These are phyloP conservation scores for Bedellia somnulentella DNA, from an alignment of 2,888 invertebrate genomes.

Conservation along the genomic window DNA sequence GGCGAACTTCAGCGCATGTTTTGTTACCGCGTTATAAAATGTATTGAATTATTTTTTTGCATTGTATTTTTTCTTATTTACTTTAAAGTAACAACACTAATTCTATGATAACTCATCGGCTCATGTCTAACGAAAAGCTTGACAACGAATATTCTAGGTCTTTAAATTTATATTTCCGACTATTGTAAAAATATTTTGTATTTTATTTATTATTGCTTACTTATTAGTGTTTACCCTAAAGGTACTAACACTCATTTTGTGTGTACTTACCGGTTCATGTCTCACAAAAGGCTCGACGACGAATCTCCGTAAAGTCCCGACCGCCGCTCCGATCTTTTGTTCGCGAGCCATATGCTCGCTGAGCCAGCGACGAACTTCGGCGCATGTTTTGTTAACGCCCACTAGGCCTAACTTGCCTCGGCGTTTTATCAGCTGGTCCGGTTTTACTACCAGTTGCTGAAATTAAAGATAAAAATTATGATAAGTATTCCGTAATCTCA, in stretches of 20 bases:
- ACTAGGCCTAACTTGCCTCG: slow-evolving; percentile 97
- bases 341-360: slow-evolving; percentile 80
- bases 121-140: slow-evolving; percentile 94
- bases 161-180: too few species aligned
- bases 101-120: slow-evolving; percentile 73
- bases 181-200: too few species aligned
- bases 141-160: slow-evolving; percentile 93
- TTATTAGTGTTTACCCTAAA: too few species aligned
- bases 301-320: slow-evolving; percentile 88
- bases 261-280: slow-evolving; percentile 79
- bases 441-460: slow-evolving; percentile 94
- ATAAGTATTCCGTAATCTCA: background rate
- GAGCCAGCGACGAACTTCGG: slow-evolving; percentile 85
- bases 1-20: slow-evolving; percentile 72
- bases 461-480: slow-evolving; percentile 11
- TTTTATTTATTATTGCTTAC: too few species aligned
- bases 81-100: too few species aligned
- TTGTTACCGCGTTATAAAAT: slow-evolving; percentile 94
- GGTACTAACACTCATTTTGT: too few species aligned
- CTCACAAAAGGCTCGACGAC: slow-evolving; percentile 96
- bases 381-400: slow-evolving; percentile 85
- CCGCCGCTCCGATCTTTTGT: slow-evolving; percentile 83
- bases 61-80: too few species aligned
- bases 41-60: too few species aligned
- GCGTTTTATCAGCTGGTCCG: slow-evolving; percentile 97